Conservation (phyloP, 2,113 vertebrate genomes). For the Cacatua alba region DNA sequence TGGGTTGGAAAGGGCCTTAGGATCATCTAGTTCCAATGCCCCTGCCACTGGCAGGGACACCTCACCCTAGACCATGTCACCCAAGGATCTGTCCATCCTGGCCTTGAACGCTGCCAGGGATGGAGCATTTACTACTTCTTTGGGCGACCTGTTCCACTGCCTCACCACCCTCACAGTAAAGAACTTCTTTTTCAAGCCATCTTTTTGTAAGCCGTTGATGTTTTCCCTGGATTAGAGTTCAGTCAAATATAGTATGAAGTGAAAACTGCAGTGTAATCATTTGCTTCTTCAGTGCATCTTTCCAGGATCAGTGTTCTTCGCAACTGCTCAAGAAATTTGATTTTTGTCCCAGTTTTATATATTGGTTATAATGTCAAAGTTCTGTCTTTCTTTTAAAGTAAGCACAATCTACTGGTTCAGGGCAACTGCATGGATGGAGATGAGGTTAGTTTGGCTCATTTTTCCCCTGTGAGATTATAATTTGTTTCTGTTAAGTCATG, state of each 20-base stretch:
- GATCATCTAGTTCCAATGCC: neutral
- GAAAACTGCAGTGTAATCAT: neutral
- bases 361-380: neutral
- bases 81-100: neutral
- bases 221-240: neutral
- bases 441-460: conserved; percentile 24
- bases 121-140: neutral
- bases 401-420: neutral
- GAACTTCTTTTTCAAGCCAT: neutral
- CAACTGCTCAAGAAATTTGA: neutral
- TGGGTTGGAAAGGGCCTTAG: neutral
- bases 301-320: neutral
- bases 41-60: neutral
- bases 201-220: neutral
- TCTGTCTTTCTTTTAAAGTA: neutral
- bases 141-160: neutral
- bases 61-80: neutral
- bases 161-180: neutral
- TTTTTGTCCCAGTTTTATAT: neutral
- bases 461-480: neutral
- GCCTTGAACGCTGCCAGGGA: neutral
- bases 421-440: neutral
- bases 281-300: neutral
- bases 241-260: neutral
- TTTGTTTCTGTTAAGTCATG: conserved; percentile 26